Evolutionary conservation across 1,140 invertebrate genomes (phyloP), one percentile per base, ranked within the genome.

Genomic region (Hylyphantes graminicola): DNA sequence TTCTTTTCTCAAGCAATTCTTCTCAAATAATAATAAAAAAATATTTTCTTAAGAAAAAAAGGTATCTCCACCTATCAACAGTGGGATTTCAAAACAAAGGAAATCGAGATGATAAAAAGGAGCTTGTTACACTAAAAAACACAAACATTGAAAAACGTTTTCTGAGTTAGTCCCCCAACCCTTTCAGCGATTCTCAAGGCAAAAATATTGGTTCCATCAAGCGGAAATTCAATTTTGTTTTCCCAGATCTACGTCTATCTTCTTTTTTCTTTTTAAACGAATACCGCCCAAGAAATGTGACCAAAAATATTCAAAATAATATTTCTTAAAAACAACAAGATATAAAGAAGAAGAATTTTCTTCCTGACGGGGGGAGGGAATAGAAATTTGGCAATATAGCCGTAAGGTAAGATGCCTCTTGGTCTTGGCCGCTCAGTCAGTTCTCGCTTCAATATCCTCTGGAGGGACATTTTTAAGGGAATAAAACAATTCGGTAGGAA

Each of bases 231-330:
- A 81, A 81, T 81, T 81, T 81, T 81, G 79, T 73, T 21, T 81
- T 81, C 48, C 51, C 64, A 64, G 79, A 61, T 81, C 79, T 73
- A 81, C 79, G 78, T 70, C 65, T 61, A 70, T 73, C 57, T 81
- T 72, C 68, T 59, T 53, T 59, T 70, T 73, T 81, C 48, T 53
- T 59, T 70, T 73, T 81, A 64, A 81, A 35, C 65, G 68, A 81
- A 81, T 73, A 73, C 57, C 67, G 15, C 35, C 21, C 57, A 73
- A n/a, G 59, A 81, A 81, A 81, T 81, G 79, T 81, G 79, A 81
- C 79, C 79, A 59, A 81, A 81, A 81, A 81, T 81, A 81, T 81
- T 81, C 79, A 81, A 81, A 81, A 81, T 81, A 81, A 72, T 81
- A 81, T 81, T 73, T 81, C 21, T 64, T 48, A 7, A 54, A 50